A percentile compares a stretch with the other conserved stretches of the same genome.
Conservation (phyloP, 2,888 invertebrate species). For the Ceramica pisi region DNA sequence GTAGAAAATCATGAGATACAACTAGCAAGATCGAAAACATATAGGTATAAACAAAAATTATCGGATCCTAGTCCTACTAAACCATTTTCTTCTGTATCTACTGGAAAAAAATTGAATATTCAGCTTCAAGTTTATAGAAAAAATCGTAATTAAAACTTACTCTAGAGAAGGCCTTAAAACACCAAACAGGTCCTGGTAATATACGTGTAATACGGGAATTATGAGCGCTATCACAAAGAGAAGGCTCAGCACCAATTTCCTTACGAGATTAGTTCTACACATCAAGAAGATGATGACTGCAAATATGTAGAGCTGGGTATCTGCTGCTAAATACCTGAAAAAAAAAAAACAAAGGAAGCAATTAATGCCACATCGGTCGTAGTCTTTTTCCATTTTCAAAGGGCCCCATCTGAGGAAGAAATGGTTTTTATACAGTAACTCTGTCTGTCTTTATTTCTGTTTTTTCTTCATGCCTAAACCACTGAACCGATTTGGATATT, state of each 20-base stretch:
- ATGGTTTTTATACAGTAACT: too few species aligned
- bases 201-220: slow-evolving; percentile 47
- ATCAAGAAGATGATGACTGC: slow-evolving; percentile 63
- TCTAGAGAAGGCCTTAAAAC: slow-evolving; percentile 17
- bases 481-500: too few species aligned
- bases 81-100: too few species aligned
- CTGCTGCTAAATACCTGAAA: slow-evolving; percentile 73
- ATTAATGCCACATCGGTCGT: too few species aligned
- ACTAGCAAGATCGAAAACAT: background rate
- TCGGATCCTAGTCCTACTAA: too few species aligned
- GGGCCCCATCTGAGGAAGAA: too few species aligned
- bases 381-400: too few species aligned
- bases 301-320: slow-evolving; percentile 71
- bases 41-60: background rate
- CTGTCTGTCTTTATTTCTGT: too few species aligned
- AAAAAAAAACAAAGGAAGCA: background rate
- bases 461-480: too few species aligned
- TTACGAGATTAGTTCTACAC: slow-evolving; percentile 35
- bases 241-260: slow-evolving; percentile 48
- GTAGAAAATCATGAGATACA: background rate
- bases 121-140: too few species aligned
- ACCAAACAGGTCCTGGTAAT: slow-evolving; percentile 52
- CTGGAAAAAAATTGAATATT: too few species aligned
- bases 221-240: slow-evolving; percentile 58
- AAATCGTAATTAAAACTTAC: slow-evolving; percentile 39